A percentile compares a stretch with the other conserved stretches of the same genome.
Evolutionary conservation across 2,797 vertebrate genomes (phyloP).

Genomic region (Neoniphon sammara): DNA sequence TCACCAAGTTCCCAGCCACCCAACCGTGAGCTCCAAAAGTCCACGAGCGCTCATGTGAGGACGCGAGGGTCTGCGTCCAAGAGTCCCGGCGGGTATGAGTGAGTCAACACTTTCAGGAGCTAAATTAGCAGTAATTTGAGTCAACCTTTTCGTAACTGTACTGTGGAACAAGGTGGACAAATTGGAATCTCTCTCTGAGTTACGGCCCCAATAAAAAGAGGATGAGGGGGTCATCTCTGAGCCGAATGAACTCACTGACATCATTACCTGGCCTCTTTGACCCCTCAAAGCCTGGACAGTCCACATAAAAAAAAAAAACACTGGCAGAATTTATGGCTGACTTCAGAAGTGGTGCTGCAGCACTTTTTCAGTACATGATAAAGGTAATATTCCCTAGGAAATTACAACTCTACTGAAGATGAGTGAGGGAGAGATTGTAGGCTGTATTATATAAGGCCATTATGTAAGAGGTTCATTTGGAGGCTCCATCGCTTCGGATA

Average conservation of each 20-base stretch:
- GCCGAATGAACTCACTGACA: conserved; percentile 5
- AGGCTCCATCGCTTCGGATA: too few species aligned
- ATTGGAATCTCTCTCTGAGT: neutral
- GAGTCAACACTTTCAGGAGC: conserved; percentile 54
- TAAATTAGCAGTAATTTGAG: conserved; percentile 32
- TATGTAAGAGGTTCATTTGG: neutral
- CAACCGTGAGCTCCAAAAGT: conserved; percentile 22
- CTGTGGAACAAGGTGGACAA: conserved; percentile 12
- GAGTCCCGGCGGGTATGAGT: conserved; percentile 27
- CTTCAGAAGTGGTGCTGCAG: conserved; percentile 5
- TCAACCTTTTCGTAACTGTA: conserved; percentile 27
- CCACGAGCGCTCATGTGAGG: conserved; percentile 27
- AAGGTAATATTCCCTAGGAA: neutral
- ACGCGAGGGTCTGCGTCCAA: conserved; percentile 1
- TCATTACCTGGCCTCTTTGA: conserved; percentile 26
- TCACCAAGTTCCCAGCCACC: conserved; percentile 32
- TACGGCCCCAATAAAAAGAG: conserved; percentile 17
- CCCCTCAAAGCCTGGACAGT: conserved; percentile 24
- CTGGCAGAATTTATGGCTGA: neutral
- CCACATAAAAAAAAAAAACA: conserved; percentile 13
- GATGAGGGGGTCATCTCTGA: neutral
- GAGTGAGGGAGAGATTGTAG: neutral
- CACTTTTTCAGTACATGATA: neutral
- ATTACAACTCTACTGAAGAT: neutral
- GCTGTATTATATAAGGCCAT: neutral